Percentiles rank a stretch among this genome's conserved stretches.
These are phyloP conservation scores for Nansenia antarctica DNA, from an alignment of 2,113 vertebrate species.

Conservation along the genomic window DNA sequence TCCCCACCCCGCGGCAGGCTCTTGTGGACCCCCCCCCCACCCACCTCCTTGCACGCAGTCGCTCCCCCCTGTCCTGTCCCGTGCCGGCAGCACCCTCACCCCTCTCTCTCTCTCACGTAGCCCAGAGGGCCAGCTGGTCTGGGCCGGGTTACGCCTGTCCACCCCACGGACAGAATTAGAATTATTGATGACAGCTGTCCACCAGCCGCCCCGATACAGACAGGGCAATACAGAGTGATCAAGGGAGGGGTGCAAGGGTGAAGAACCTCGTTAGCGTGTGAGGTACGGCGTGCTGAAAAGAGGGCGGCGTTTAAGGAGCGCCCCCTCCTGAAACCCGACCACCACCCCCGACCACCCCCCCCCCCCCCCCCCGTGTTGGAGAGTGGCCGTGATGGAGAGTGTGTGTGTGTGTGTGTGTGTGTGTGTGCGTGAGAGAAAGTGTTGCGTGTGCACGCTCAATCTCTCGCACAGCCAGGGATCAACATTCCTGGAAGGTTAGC, in stretches of 20 bases:
- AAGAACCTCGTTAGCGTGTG: slow-evolving; percentile 66
- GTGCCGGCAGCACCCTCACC: slow-evolving; percentile 10
- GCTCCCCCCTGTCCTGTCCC: background rate
- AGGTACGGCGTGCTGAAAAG: slow-evolving; percentile 60
- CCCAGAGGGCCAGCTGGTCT: slow-evolving; percentile 2
- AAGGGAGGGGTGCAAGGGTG: slow-evolving; percentile 36
- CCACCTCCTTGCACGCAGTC: background rate
- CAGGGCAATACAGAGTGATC: slow-evolving; percentile 30
- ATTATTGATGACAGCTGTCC: slow-evolving; percentile 59
- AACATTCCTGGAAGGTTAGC: slow-evolving; percentile 52
- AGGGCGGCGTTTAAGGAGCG: slow-evolving; percentile 33
- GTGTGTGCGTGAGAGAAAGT: no score
- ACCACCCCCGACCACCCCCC: slow-evolving; percentile 10
- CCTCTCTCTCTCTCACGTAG: background rate
- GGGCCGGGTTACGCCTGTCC: background rate
- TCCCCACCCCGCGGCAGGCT: slow-evolving; percentile 12
- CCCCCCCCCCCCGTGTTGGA: no score
- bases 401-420: slow-evolving; percentile 2
- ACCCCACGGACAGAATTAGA: slow-evolving; percentile 19
- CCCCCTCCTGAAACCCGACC: slow-evolving; percentile 44
- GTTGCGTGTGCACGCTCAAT: slow-evolving; percentile 33
- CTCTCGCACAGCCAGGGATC: slow-evolving; percentile 42
- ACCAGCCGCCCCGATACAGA: slow-evolving; percentile 32
- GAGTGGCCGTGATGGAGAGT: slow-evolving; percentile 1
- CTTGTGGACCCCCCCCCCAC: background rate